Conservation (phyloP, 2,113 vertebrate genomes). For the Leptocoma aspasia region DNA sequence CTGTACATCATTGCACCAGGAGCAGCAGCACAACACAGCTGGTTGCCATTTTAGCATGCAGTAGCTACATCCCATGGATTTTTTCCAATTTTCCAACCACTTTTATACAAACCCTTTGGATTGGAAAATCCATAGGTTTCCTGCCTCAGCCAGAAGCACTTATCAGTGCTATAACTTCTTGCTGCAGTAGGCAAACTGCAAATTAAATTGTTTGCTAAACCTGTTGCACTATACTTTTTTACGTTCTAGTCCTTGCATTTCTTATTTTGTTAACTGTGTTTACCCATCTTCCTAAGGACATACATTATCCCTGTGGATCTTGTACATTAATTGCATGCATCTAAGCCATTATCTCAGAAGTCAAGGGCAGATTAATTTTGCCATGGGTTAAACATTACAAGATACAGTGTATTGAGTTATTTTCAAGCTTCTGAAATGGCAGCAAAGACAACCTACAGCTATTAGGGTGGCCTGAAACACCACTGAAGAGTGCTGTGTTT, state of each 20-base stretch:
- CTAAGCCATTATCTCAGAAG: not conserved
- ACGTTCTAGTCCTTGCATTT: not conserved
- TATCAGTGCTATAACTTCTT: not conserved
- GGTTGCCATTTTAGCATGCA: accelerated
- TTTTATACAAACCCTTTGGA: not conserved
- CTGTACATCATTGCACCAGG: too few relatives aligned
- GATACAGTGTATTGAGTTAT: not conserved
- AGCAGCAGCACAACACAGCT: not conserved
- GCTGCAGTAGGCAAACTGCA: not conserved
- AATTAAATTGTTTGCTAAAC: not conserved
- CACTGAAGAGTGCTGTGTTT: not conserved
- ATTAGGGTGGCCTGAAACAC: not conserved
- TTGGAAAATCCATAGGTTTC: not conserved
- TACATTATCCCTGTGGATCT: not conserved
- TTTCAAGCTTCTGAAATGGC: not conserved
- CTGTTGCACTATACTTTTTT: not conserved
- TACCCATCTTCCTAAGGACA: not conserved
- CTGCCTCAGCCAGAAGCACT: not conserved
- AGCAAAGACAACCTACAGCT: not conserved
- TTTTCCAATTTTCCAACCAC: not conserved
- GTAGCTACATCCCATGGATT: not conserved
- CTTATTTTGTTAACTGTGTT: not conserved
- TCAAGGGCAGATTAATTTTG: not conserved
- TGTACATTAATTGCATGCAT: not conserved
- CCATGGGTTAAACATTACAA: not conserved